A percentile compares a stretch with the other conserved stretches of the same genome.
Conservation (phyloP, 2,113 vertebrate genomes). For the Grus americana region DNA sequence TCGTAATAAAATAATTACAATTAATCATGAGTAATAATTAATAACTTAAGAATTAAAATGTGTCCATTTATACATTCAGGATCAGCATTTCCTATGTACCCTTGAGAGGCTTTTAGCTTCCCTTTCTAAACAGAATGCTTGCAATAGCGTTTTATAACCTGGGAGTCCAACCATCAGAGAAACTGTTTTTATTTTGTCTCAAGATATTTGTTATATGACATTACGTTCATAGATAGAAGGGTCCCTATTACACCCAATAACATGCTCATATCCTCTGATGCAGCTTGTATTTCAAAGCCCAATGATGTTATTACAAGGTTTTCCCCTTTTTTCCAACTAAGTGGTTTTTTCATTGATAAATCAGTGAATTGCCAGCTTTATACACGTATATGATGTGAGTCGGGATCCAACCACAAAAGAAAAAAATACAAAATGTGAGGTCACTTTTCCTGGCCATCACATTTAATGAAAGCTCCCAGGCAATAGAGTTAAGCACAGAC, state of each 20-base stretch:
- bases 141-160: not conserved
- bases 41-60: slow-evolving; percentile 48
- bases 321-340: slow-evolving; percentile 47
- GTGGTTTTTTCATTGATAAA: slow-evolving; percentile 41
- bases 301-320: slow-evolving; percentile 16
- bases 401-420: slow-evolving; percentile 5
- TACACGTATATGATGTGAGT: slow-evolving; percentile 2
- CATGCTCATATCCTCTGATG: not conserved
- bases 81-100: slow-evolving; percentile 45
- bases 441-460: slow-evolving; percentile 47
- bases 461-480: slow-evolving; percentile 61
- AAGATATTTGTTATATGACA: not conserved
- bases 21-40: slow-evolving; percentile 62
- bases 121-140: slow-evolving; percentile 55
- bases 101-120: slow-evolving; percentile 38
- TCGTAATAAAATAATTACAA: slow-evolving; percentile 59
- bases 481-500: slow-evolving; percentile 40
- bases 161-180: not conserved
- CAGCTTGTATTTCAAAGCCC: slow-evolving; percentile 61
- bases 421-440: not conserved
- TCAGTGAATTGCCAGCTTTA: slow-evolving; percentile 54
- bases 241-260: not conserved
- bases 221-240: not conserved
- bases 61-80: slow-evolving; percentile 27
- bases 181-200: not conserved